Evolutionary conservation across 2,888 invertebrate genomes (phyloP), one percentile per base, ranked within the genome.

Genomic region (Cancer borealis): DNA sequence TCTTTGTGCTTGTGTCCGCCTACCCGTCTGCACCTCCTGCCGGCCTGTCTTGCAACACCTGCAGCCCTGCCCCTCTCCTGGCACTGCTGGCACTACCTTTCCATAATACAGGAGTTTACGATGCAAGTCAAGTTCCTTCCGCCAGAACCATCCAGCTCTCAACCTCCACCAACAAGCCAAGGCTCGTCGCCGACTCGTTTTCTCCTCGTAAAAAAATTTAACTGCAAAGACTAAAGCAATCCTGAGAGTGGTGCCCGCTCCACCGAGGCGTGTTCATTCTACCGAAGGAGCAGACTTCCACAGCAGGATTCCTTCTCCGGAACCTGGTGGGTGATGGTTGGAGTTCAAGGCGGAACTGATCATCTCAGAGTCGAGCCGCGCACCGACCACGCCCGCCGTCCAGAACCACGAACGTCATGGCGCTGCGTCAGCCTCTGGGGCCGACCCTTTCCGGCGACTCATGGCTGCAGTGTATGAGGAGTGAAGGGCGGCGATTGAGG

Each of bases 141-240:
- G 79, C 21, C 12, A 3, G 30, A 79, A 79, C 30, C 79, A 30
- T 79, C 79, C 79, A 3, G 30, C 79, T 79, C 30, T 26, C 79
- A 30, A 30, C 79, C 79, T 79, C 79, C 12, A 14, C 30, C 30
- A 21, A 17, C 79, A 26, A 8, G 30, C 79, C 30, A 3, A 8
- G 12, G 26, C 79, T 79, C 26, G 79, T 30, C 87, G 88, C 47
- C 6, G 17, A 46, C 87, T 88, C 92, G 92, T 92, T 92, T 88
- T 92, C 92, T 87, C 87, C 60, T 92, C 92, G 92, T 92, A 92
- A 92, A 92, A 92, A 60, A 49, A 79, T 73, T 91, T 91, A 91
- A 91, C 91, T n/a, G 73, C 91, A 54, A 73, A 66, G 91, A 91
- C 91, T 91, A 21, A 14, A 66, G 73, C 46, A 73, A 91, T 91